Percentiles rank a stretch among this genome's conserved stretches.
phyloP scores from a whole-genome alignment of 37 sponge, comb jelly and placozoan genomes.

The Beroe ovata region DNA sequence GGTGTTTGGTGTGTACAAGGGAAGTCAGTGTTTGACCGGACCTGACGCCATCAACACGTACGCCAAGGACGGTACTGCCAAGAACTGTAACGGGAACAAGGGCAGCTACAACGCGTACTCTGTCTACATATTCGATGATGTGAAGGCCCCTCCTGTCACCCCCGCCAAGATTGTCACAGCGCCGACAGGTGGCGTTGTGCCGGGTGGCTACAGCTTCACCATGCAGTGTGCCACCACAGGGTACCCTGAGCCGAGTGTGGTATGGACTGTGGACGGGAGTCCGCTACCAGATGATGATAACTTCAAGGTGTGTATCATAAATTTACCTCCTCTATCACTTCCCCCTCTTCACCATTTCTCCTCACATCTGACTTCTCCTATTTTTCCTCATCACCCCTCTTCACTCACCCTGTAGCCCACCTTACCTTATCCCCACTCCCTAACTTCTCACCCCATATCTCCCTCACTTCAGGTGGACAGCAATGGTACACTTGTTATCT shows the following conservation, averaged over 20 bases:
- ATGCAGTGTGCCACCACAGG: constrained; percentile 37
- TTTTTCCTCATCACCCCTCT: too few species aligned
- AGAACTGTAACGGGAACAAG: constrained; percentile 32
- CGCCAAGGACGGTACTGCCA: constrained; percentile 30
- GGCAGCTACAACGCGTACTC: constrained; percentile 48
- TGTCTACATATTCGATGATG: constrained; percentile 54
- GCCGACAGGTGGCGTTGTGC: constrained; percentile 21
- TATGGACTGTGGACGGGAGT: constrained; percentile 6
- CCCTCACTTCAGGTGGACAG: constrained; percentile 45
- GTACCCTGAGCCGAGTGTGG: neutral
- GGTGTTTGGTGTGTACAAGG: constrained; percentile 28
- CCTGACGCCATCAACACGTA: constrained; percentile 56
- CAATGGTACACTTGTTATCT: constrained; percentile 17
- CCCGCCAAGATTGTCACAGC: constrained; percentile 35
- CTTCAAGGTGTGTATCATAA: constrained; percentile 39
- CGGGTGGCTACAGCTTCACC: constrained; percentile 63
- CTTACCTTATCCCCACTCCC: too few species aligned
- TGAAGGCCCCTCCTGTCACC: constrained; percentile 30
- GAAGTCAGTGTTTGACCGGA: constrained; percentile 5
- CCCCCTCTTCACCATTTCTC: too few species aligned
- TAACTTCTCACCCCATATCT: constrained; percentile 6
- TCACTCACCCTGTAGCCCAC: too few species aligned
- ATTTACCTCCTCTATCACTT: too few species aligned
- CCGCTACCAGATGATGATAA: constrained; percentile 40
- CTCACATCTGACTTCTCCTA: too few species aligned